Conservation (phyloP, 2,113 vertebrate genomes). For the Pachycephala philippinensis region DNA sequence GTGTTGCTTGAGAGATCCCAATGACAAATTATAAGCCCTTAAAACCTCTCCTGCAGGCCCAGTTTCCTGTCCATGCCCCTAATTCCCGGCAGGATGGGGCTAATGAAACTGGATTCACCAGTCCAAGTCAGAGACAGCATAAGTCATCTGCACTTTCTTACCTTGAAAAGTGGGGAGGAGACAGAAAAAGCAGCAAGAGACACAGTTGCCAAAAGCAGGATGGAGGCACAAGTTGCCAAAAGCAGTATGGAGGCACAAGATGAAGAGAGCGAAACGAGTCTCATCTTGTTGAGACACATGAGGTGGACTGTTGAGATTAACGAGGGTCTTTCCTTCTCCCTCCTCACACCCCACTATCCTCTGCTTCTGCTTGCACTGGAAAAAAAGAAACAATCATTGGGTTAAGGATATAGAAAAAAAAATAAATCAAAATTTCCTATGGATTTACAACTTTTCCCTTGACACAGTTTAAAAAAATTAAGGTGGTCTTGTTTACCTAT, state of each 20-base stretch:
- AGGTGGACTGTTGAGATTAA: neutral
- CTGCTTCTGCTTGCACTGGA: neutral
- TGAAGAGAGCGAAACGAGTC: neutral
- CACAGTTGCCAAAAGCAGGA: neutral
- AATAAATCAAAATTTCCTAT: neutral
- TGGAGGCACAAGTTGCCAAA: neutral
- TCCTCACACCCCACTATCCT: rapidly evolving
- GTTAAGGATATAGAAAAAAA: neutral
- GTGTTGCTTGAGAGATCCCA: neutral
- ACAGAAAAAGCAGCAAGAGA: neutral
- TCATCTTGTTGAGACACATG: neutral
- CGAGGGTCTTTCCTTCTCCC: neutral
- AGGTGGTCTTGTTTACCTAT: neutral
- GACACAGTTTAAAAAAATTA: neutral
- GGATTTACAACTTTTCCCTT: neutral
- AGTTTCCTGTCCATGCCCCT: rapidly evolving
- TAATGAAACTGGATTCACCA: neutral
- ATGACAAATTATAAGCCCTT: neutral
- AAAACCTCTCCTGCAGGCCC: neutral
- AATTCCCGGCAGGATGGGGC: neutral
- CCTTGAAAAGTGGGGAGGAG: neutral
- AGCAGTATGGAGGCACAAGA: neutral
- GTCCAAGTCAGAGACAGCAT: neutral
- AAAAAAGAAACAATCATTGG: neutral
- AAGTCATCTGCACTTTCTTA: neutral